Base-by-base conservation (phyloP, 92 coral and sea anemone species). In the Chrysogorgia sp. region DNA sequence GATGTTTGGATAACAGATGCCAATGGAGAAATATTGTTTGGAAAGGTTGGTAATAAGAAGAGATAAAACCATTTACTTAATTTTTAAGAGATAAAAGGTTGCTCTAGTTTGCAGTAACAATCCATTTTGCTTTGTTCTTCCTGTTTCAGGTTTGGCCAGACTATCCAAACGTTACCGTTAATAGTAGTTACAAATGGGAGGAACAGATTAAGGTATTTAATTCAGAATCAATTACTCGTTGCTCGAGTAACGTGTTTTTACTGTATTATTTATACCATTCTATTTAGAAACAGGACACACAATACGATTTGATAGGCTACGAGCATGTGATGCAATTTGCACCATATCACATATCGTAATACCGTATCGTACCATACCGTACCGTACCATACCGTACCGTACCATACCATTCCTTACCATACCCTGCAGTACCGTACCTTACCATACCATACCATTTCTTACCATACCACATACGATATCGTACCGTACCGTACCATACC, bases 141-240 rank as follows among this genome's bases (percentile, higher is more conserved):
- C 20, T 14, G 34, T 57, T 3, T 3, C 32, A 93, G 96, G 97
- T 93, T 12, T 93, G 98, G 98, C 98, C 98, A 41, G 88, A 92
- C 15, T 82, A 63, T 24, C 90, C 92, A 74, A 86, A 89, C 58
- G 87, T 83, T 8, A 69, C 52, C 13, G 83, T 82, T 19, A 87
- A 91, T 80, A 19, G 29, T 58, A 89, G 92, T 69, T 67, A 91
- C 25, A 58, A 76, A 7, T 91, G 98, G 98, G 93, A 89, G 25
- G 96, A 93, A 47, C 80, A 58, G 81, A 93, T 92, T 15, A 79
- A 84, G 87, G 97, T 92, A 50, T 77, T 1, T 26, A 37, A 5
- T 37, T 37, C 43, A 12, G 12, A 4, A 12, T 37, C 43, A 37
- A 4, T 4, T 4, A 37, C 5, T 37, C 12, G 43, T 12, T n/a